Percentiles rank a stretch among this genome's conserved stretches.
These are phyloP conservation scores for Chionomys nivalis DNA, from an alignment of 2,113 vertebrate genomes.

Conservation along the genomic window DNA sequence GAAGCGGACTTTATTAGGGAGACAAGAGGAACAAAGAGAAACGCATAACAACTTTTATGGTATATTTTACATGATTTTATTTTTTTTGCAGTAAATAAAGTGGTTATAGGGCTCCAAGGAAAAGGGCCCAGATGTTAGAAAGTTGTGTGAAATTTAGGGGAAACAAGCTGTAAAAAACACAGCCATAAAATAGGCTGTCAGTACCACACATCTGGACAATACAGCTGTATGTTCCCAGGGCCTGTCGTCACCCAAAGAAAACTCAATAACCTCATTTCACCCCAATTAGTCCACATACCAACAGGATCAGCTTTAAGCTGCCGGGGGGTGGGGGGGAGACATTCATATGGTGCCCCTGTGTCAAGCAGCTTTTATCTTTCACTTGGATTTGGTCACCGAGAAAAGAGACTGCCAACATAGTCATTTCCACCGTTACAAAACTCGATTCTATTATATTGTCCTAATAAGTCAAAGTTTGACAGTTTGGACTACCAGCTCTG, in stretches of 20 bases:
- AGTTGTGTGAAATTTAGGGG: constrained; percentile 89
- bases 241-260: constrained; percentile 88
- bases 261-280: constrained; percentile 89
- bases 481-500: background rate
- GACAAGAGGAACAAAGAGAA: constrained; percentile 83
- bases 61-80: constrained; percentile 86
- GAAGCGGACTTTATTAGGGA: constrained; percentile 82
- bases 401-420: constrained; percentile 56
- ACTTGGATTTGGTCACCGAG: constrained; percentile 59
- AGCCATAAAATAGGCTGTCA: constrained; percentile 88
- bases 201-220: constrained; percentile 90
- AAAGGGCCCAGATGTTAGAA: constrained; percentile 88
- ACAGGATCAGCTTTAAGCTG: constrained; percentile 76
- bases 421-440: constrained; percentile 65
- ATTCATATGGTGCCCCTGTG: constrained; percentile 47
- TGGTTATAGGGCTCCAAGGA: constrained; percentile 87
- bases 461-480: constrained; percentile 51
- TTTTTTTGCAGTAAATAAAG: constrained; percentile 88
- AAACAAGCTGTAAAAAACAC: constrained; percentile 90
- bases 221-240: constrained; percentile 87
- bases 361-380: constrained; percentile 81
- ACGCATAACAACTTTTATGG: constrained; percentile 82
- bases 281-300: constrained; percentile 88
- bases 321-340: background rate
- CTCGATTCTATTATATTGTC: constrained; percentile 46